phyloP scores from a whole-genome alignment of 2,113 vertebrate species.

The Stictonetta naevosa region DNA sequence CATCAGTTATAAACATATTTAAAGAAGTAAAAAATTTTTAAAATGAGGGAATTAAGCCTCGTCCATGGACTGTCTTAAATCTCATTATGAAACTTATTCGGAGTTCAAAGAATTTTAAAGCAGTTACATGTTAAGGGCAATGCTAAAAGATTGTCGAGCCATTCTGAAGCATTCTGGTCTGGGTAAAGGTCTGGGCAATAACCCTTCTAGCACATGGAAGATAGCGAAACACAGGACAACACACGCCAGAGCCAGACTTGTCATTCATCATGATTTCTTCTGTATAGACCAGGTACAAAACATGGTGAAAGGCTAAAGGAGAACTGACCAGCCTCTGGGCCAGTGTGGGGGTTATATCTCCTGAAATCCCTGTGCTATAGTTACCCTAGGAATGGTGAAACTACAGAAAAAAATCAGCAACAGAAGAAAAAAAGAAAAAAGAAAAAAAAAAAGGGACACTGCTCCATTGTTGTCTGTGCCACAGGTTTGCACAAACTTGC shows the following conservation, averaged over 20 bases:
- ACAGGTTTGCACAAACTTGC: not conserved
- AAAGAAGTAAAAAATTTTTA: not conserved
- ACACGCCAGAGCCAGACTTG: not conserved
- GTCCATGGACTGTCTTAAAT: not conserved
- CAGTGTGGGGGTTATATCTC: not conserved
- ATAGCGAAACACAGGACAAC: not conserved
- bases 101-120: not conserved
- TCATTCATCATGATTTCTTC: not conserved
- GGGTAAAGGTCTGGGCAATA: not conserved
- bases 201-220: not conserved
- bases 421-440: not conserved
- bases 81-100: not conserved
- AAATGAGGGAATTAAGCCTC: not conserved
- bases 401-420: no score
- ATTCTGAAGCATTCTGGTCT: not conserved
- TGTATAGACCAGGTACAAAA: not conserved
- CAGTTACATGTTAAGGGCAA: not conserved
- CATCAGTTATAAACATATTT: not conserved
- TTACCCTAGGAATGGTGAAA: not conserved
- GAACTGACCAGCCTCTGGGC: rapidly evolving
- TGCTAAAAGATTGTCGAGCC: not conserved
- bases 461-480: not conserved
- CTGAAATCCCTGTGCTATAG: not conserved
- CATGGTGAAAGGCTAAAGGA: not conserved
- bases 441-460: not conserved